Percentiles rank a stretch among this genome's conserved stretches.
These are phyloP conservation scores for Podotricha telesiphe DNA, from an alignment of 2,888 invertebrate genomes.

Conservation along the genomic window DNA sequence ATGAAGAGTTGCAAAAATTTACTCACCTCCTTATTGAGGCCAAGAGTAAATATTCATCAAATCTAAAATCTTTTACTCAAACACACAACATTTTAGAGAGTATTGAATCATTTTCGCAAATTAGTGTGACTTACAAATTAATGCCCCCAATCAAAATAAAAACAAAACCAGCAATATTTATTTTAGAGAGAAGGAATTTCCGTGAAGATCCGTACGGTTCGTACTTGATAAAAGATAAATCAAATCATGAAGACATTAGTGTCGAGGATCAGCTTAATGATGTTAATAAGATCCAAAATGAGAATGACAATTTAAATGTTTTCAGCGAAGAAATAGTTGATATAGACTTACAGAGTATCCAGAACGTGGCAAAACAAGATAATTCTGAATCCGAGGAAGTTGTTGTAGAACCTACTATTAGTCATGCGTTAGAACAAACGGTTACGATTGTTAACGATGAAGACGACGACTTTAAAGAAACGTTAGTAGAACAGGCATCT, in stretches of 20 bases:
- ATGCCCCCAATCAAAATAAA: constrained; percentile 91
- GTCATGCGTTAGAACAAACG: constrained; percentile 38
- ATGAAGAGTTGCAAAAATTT: constrained; percentile 87
- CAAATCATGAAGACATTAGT: constrained; percentile 39
- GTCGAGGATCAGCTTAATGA: constrained; percentile 39
- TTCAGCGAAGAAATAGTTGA: constrained; percentile 41
- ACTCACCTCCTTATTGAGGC: constrained; percentile 92
- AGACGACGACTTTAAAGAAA: constrained; percentile 45
- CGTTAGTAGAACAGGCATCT: constrained; percentile 43
- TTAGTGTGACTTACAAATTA: constrained; percentile 90
- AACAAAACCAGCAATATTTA: constrained; percentile 91
- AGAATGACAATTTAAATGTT: constrained; percentile 28
- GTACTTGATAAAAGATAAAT: constrained; percentile 24
- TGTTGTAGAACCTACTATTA: constrained; percentile 25
- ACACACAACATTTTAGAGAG: constrained; percentile 90
- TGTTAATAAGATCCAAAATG: constrained; percentile 33
- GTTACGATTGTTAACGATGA: constrained; percentile 43
- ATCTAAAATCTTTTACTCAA: constrained; percentile 87
- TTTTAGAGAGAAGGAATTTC: constrained; percentile 87
- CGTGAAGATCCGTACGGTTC: constrained; percentile 38
- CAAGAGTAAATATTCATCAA: constrained; percentile 90
- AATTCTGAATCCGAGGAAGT: constrained; percentile 34
- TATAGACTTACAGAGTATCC: constrained; percentile 31
- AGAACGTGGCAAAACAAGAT: constrained; percentile 38
- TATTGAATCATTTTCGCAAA: constrained; percentile 92